phyloP scores from a whole-genome alignment of 64 coral and sea anemone species.

The Actinia equina region DNA sequence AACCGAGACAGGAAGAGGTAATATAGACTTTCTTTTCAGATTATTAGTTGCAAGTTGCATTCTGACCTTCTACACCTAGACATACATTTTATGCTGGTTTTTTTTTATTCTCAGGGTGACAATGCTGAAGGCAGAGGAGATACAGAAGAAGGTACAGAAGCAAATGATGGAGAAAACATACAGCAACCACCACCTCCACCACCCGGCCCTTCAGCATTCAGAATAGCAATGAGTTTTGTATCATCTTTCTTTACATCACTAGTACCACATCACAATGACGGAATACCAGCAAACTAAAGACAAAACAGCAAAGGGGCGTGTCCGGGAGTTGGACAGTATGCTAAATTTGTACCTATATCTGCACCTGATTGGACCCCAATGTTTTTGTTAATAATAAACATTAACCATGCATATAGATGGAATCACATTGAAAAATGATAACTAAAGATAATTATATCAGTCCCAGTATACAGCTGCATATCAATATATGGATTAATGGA shows the following conservation, averaged over 20 bases:
- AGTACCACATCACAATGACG: slow-evolving; percentile 27
- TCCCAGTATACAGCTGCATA: too few species aligned
- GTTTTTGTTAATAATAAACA: neutral
- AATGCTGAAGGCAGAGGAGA: neutral
- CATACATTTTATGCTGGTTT: too few species aligned
- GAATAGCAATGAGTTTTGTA: slow-evolving; percentile 51
- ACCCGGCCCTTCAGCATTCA: slow-evolving; percentile 48
- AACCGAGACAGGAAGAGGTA: slow-evolving; percentile 12
- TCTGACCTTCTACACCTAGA: too few species aligned
- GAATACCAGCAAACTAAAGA: slow-evolving; percentile 6
- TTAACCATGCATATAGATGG: neutral
- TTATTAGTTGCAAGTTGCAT: neutral
- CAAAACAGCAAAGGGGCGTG: neutral
- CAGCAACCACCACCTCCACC: slow-evolving; percentile 18
- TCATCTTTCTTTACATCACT: slow-evolving; percentile 59
- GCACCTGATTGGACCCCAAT: neutral
- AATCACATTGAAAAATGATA: neutral
- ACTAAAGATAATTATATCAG: neutral
- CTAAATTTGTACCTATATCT: neutral
- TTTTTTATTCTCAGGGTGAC: slow-evolving; percentile 20
- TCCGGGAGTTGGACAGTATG: neutral
- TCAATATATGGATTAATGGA: too few species aligned
- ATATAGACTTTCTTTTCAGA: neutral
- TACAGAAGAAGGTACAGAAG: slow-evolving; percentile 13
- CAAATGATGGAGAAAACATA: neutral